Conservation (phyloP, 2,113 vertebrate genomes). For the Sprattus sprattus region DNA sequence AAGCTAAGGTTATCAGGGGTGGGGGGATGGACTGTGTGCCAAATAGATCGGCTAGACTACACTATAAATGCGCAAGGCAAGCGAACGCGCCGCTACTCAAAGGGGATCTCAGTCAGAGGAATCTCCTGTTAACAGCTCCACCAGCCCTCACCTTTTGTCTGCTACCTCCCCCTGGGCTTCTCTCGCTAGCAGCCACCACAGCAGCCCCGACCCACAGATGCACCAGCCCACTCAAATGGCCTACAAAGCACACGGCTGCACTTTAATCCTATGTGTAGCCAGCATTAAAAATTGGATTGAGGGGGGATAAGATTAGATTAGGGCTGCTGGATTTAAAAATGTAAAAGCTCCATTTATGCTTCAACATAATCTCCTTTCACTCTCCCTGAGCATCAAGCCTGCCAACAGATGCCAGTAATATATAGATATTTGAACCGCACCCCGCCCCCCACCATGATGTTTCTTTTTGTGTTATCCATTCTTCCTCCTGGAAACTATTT, state of each 20-base stretch:
- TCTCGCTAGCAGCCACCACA: conserved; percentile 48
- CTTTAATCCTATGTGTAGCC: conserved; percentile 92
- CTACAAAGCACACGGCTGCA: conserved; percentile 82
- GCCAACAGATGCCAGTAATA: conserved; percentile 73
- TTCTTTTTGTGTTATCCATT: conserved; percentile 39
- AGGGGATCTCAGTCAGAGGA: conserved; percentile 1
- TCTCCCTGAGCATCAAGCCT: conserved; percentile 78
- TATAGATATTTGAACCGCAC: conserved; percentile 37
- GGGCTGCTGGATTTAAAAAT: conserved; percentile 90
- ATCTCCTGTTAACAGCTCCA: conserved; percentile 15
- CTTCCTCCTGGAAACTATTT: conserved; percentile 11
- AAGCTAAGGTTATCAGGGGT: background rate
- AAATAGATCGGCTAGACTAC: background rate
- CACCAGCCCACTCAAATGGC: conserved; percentile 78
- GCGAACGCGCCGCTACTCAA: background rate
- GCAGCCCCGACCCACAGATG: conserved; percentile 73
- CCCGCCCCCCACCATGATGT: background rate
- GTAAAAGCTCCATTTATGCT: conserved; percentile 92
- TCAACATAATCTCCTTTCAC: conserved; percentile 92
- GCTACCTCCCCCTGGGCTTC: background rate
- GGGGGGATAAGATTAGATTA: conserved; percentile 97
- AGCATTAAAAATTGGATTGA: conserved; percentile 99
- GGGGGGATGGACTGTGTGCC: background rate
- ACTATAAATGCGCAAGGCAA: background rate
- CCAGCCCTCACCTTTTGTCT: background rate